Evolutionary conservation across 2,113 vertebrate species (phyloP).

Genomic region (Barbus barbus): DNA sequence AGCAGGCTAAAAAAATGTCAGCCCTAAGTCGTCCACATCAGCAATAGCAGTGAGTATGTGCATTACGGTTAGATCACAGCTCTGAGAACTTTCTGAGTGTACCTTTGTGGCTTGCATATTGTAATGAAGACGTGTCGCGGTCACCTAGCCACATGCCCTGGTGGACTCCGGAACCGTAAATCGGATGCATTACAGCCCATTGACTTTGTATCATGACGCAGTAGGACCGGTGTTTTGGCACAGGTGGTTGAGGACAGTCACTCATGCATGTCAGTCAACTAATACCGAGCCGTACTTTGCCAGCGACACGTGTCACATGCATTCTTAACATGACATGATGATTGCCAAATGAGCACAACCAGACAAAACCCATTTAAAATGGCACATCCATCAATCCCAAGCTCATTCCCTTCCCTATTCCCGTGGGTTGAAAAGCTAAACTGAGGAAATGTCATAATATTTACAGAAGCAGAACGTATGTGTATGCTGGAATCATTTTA

Average conservation of each 20-base stretch:
- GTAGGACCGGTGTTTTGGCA: background rate
- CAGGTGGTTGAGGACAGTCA: slow-evolving; percentile 6
- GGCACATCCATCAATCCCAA: background rate
- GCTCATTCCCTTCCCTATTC: background rate
- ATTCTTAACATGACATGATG: slow-evolving; percentile 28
- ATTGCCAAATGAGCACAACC: slow-evolving; percentile 29
- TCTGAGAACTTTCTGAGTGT: background rate
- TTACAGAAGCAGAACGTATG: slow-evolving; percentile 54
- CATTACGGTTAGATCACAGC: background rate
- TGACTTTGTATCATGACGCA: background rate
- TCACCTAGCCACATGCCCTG: background rate
- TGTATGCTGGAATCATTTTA: background rate
- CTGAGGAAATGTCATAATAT: slow-evolving; percentile 59
- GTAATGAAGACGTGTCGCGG: background rate
- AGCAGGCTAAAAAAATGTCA: background rate
- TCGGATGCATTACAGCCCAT: background rate
- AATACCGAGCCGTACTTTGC: background rate
- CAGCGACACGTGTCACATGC: background rate
- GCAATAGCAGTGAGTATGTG: background rate
- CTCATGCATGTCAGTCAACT: slow-evolving; percentile 26
- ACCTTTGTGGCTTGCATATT: background rate
- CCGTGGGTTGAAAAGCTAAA: slow-evolving; percentile 12
- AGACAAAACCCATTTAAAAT: slow-evolving; percentile 35
- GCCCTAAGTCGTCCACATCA: background rate
- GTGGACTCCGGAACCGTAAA: background rate